A percentile compares a stretch with the other conserved stretches of the same genome.
Conservation (phyloP, 2,113 vertebrate species). For the Hippocampus abdominalis region DNA sequence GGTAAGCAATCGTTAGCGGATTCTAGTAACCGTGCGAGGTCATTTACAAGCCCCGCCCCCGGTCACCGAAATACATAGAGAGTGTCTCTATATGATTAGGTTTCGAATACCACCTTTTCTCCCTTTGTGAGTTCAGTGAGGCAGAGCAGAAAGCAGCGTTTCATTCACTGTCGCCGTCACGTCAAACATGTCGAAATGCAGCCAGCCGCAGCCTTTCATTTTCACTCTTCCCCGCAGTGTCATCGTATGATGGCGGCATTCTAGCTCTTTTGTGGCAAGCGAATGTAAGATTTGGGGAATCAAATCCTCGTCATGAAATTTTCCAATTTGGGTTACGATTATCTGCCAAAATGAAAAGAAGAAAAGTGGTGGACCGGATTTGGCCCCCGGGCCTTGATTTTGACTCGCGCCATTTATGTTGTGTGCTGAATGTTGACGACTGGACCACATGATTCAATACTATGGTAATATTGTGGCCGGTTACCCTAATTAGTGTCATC, state of each 20-base stretch:
- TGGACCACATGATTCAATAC: background rate
- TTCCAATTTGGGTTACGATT: no score
- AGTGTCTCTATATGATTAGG: background rate
- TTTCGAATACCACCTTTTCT: background rate
- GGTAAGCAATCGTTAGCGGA: slow-evolving; percentile 63
- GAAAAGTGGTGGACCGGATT: no score
- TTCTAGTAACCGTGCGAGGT: background rate
- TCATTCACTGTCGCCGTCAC: background rate
- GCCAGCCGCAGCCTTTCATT: background rate
- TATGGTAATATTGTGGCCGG: background rate
- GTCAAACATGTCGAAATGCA: no score
- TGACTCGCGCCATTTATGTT: background rate
- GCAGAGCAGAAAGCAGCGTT: background rate
- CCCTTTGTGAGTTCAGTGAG: background rate
- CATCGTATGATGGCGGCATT: background rate
- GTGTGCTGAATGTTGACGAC: background rate
- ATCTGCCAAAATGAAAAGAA: no score
- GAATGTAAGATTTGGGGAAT: no score
- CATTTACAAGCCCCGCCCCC: background rate
- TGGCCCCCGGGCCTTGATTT: background rate
- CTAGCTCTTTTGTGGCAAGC: no score
- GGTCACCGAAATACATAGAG: background rate
- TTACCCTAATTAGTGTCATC: background rate
- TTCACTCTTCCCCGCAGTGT: background rate
- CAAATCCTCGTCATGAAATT: no score